phyloP scores from a whole-genome alignment of 2,888 invertebrate genomes.

The Portevinia maculata region DNA sequence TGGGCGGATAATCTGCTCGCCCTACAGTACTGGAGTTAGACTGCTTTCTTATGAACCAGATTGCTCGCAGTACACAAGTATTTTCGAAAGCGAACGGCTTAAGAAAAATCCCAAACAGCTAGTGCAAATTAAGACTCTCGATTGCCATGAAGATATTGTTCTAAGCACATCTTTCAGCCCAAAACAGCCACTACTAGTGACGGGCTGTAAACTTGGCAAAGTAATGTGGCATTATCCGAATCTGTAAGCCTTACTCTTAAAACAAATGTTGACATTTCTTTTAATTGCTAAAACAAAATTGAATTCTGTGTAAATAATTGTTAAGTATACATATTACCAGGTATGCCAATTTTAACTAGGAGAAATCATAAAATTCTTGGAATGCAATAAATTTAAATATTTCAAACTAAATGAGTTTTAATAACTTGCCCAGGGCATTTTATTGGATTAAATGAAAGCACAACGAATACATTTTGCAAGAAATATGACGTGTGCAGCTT shows the following conservation, averaged over 20 bases:
- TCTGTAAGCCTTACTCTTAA: slow-evolving; percentile 74
- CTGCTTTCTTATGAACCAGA: slow-evolving; percentile 90
- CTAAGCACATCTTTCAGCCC: slow-evolving; percentile 96
- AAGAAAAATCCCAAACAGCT: slow-evolving; percentile 81
- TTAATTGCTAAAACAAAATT: neutral
- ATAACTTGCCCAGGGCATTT: too few species aligned
- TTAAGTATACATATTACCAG: neutral
- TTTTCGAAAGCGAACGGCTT: slow-evolving; percentile 67
- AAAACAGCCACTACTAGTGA: slow-evolving; percentile 92
- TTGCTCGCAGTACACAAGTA: slow-evolving; percentile 89
- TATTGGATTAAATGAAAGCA: too few species aligned
- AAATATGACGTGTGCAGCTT: too few species aligned
- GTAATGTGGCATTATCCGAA: slow-evolving; percentile 95
- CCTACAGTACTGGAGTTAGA: slow-evolving; percentile 93
- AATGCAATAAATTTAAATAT: too few species aligned
- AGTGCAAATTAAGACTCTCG: slow-evolving; percentile 87
- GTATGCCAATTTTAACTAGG: too few species aligned
- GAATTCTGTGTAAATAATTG: slow-evolving; percentile 24
- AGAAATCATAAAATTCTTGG: too few species aligned
- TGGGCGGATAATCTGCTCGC: slow-evolving; percentile 95
- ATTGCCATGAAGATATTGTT: slow-evolving; percentile 91
- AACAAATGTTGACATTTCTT: neutral
- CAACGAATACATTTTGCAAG: too few species aligned
- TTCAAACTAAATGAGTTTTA: too few species aligned
- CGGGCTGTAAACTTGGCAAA: slow-evolving; percentile 94